Base-by-base conservation (phyloP, 2,797 vertebrate genomes). In the Phoxinus dragarum region DNA sequence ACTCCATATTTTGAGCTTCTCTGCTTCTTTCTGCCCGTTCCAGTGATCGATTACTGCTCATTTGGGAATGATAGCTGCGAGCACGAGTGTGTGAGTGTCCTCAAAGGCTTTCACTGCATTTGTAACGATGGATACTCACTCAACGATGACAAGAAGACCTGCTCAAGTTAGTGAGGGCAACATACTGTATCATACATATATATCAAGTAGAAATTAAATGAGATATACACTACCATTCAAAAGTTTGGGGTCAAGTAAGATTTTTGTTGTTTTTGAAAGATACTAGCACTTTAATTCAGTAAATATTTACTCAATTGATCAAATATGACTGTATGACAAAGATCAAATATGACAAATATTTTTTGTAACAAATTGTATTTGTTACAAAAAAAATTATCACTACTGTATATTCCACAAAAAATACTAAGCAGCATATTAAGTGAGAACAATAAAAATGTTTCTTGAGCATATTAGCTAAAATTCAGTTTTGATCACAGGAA, bases 61-160 rank as follows among this genome's bases (percentile, higher is more conserved):
- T 98, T 97, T 0, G 94, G 96, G 27, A 98, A 98, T 91, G 97
- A 98, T 94, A 98, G 97, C 92, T 99, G 98, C 91, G 95, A 98
- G 91, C 97, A 99, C 0, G 93, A 96, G 90, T 98, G 97, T 71
- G 95, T 97, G 78, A 96, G 94, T 89, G 94, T 97, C 86, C 94
- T 96, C 10, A 93, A 88, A 0, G 97, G 97, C 83, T 96, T 95
- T 91, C 94, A 92, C 90, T 99, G 98, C 91, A 94, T 84, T 86
- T 99, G 96, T 90, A 90, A 52, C 0, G 19, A 86, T 0, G 96
- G 96, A 81, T 96, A 95, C 92, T 92, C 86, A 83, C 95, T 97
- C 77, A 96, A 96, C 1, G 17, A 84, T 11, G 96, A 97, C 2
- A 87, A 92, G 90, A 97, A 93, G 93, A 96, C 94, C 61, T 97